These are phyloP conservation scores for Stichopus chloronotus DNA, from an alignment of 35 echinoderm and acorn worm genomes.

Conservation along the genomic window DNA sequence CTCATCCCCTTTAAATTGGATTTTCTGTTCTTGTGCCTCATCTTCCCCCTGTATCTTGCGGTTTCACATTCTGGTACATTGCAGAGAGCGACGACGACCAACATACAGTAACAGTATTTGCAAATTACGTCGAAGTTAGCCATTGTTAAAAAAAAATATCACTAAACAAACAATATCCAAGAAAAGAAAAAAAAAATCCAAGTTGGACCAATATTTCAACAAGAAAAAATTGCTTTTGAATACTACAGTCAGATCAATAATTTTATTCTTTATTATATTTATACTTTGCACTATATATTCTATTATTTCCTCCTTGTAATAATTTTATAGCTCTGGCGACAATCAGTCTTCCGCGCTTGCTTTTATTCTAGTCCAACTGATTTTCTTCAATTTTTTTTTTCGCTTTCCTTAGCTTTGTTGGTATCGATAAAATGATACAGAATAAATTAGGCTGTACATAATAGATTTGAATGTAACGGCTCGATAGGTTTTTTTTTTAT, in stretches of 20 bases:
- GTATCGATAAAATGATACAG: too few species aligned
- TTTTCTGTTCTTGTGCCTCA: neutral
- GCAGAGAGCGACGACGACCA: neutral
- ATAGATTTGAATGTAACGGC: too few species aligned
- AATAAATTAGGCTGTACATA: too few species aligned
- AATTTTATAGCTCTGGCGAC: neutral
- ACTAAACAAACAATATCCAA: neutral
- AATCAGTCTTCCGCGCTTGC: too few species aligned
- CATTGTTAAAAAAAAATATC: neutral
- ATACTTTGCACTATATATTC: neutral
- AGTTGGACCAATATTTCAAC: neutral
- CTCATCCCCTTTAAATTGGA: neutral
- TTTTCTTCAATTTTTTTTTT: too few species aligned
- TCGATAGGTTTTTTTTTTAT: too few species aligned
- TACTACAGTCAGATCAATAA: neutral
- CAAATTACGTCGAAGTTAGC: neutral
- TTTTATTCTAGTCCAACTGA: too few species aligned
- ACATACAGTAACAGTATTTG: constrained; percentile 1
- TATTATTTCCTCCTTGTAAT: neutral
- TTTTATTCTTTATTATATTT: neutral
- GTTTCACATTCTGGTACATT: neutral
- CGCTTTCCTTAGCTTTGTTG: too few species aligned
- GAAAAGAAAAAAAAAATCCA: neutral
- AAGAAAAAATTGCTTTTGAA: neutral
- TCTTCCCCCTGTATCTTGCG: neutral